Conservation (phyloP, 1,140 invertebrate genomes). For the Diorhabda carinulata region DNA sequence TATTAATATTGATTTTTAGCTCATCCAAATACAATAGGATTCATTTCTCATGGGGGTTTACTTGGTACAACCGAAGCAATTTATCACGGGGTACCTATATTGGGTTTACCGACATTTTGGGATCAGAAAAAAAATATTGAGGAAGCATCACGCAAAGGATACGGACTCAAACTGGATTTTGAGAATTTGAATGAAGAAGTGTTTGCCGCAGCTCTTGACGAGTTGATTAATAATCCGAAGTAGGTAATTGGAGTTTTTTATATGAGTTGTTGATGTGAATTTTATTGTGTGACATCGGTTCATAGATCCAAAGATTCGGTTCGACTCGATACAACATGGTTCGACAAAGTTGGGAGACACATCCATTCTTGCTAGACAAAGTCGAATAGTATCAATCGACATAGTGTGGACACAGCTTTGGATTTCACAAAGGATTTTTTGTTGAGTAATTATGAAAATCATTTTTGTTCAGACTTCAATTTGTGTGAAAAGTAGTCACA, state of each 20-base stretch:
- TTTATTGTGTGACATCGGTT: too few relatives aligned
- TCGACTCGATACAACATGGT: too few relatives aligned
- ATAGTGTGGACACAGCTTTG: too few relatives aligned
- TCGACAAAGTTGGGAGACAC: too few relatives aligned
- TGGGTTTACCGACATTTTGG: constrained; percentile 65
- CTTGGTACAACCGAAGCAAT: constrained; percentile 67
- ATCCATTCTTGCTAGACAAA: too few relatives aligned
- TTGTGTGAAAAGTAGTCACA: too few relatives aligned
- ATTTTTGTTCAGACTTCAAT: too few relatives aligned
- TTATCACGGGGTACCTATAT: constrained; percentile 64
- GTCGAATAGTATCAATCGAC: too few relatives aligned
- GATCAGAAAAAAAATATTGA: constrained; percentile 60
- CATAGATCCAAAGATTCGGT: too few relatives aligned
- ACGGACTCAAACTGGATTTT: constrained; percentile 44
- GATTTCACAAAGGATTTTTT: too few relatives aligned
- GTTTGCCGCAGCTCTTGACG: constrained; percentile 18
- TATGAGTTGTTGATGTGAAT: too few relatives aligned
- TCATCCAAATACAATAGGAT: constrained; percentile 28
- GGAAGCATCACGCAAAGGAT: constrained; percentile 48
- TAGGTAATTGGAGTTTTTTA: background rate
- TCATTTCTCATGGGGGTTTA: constrained; percentile 50
- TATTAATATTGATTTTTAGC: constrained; percentile 13
- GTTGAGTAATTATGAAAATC: too few relatives aligned
- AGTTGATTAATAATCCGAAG: constrained; percentile 19
- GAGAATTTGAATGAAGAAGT: constrained; percentile 32